phyloP scores from a whole-genome alignment of 1,140 invertebrate genomes.

The Neomicropteryx cornuta region DNA sequence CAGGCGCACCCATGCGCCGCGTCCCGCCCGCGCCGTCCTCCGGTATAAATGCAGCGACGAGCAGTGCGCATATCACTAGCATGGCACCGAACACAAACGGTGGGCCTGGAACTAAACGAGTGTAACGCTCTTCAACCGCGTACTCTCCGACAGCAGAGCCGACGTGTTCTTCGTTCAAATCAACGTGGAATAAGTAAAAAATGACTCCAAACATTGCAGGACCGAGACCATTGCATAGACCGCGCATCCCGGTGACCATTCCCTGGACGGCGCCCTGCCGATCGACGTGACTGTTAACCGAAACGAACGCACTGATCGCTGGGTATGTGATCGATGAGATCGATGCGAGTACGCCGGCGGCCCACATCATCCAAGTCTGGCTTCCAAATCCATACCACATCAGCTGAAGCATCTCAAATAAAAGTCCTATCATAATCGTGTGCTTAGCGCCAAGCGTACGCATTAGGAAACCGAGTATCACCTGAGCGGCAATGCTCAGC shows the following conservation, averaged over 20 bases:
- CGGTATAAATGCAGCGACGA: constrained; percentile 88
- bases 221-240: constrained; percentile 86
- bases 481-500: constrained; percentile 91
- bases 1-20: constrained; percentile 44
- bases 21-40: constrained; percentile 45
- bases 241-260: constrained; percentile 94
- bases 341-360: constrained; percentile 89
- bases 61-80: constrained; percentile 87
- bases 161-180: constrained; percentile 70
- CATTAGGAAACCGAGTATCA: constrained; percentile 84
- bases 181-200: constrained; percentile 97
- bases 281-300: constrained; percentile 91
- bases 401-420: constrained; percentile 94
- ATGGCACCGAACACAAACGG: constrained; percentile 98
- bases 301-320: constrained; percentile 98
- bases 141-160: constrained; percentile 20
- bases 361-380: constrained; percentile 92
- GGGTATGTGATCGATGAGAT: constrained; percentile 95
- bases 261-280: constrained; percentile 98
- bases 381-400: constrained; percentile 90
- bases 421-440: constrained; percentile 91
- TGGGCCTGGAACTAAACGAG: constrained; percentile 87
- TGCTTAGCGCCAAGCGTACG: constrained; percentile 80
- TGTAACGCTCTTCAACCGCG: constrained; percentile 26
- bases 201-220: constrained; percentile 96